phyloP scores from a whole-genome alignment of 2,113 vertebrate species.

The Bambusicola thoracicus region DNA sequence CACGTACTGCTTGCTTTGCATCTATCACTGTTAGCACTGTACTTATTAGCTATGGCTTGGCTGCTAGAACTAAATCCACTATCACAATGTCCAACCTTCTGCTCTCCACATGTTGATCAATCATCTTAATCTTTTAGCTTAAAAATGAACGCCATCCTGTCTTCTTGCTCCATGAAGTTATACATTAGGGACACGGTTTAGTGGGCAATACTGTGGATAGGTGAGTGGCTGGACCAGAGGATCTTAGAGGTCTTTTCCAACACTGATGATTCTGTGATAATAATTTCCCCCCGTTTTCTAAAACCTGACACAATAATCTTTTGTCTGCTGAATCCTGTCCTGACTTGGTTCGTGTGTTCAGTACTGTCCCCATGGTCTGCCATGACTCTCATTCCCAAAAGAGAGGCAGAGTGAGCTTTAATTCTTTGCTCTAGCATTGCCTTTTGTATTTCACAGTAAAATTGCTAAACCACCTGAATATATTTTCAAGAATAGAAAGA shows the following conservation, averaged over 20 bases:
- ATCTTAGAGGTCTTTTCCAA: too few relatives aligned
- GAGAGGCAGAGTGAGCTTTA: not conserved
- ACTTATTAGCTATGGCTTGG: not conserved
- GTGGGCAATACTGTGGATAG: too few relatives aligned
- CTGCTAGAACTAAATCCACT: not conserved
- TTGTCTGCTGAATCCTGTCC: not conserved
- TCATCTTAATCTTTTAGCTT: not conserved
- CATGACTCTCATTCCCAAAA: not conserved
- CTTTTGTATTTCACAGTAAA: not conserved
- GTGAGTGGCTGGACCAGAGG: too few relatives aligned
- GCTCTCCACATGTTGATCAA: not conserved
- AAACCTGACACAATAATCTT: not conserved
- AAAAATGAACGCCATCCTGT: not conserved
- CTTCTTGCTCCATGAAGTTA: not conserved
- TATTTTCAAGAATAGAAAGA: constrained; percentile 41
- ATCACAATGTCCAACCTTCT: not conserved
- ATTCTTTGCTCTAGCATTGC: not conserved
- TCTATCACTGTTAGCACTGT: too few relatives aligned
- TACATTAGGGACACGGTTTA: not conserved
- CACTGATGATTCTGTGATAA: too few relatives aligned
- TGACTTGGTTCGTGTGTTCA: not conserved
- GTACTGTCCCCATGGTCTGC: not conserved
- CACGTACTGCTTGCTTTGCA: not conserved
- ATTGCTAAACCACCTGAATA: constrained; percentile 47
- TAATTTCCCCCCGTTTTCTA: not conserved